Evolutionary conservation across 2,888 invertebrate genomes (phyloP).

Genomic region (Capitulum mitella): DNA sequence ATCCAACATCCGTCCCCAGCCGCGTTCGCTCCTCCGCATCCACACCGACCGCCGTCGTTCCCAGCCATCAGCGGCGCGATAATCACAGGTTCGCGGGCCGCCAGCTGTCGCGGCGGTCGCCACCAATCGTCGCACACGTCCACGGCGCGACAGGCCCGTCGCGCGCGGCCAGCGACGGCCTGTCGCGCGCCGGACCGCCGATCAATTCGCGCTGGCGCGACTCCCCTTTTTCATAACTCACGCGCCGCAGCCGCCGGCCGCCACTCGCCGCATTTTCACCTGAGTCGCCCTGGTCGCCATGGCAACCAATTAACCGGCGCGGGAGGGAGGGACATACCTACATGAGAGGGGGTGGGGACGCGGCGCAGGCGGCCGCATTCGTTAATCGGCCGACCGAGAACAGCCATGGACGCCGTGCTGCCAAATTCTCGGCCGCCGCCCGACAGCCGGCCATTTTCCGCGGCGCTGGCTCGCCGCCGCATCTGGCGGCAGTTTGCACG

Average conservation of each 20-base stretch:
- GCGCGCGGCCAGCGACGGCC: background rate
- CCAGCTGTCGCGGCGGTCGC: background rate
- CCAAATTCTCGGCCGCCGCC: background rate
- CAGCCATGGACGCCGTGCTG: background rate
- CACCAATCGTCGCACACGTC: background rate
- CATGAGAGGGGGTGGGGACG: background rate
- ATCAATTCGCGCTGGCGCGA: background rate
- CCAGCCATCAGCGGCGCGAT: too few species aligned
- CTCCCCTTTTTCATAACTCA: background rate
- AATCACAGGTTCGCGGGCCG: too few species aligned
- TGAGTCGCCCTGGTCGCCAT: background rate
- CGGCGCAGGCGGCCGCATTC: background rate
- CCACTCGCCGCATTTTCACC: conserved; percentile 11
- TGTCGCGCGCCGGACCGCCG: background rate
- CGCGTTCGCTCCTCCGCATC: too few species aligned
- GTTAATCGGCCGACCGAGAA: background rate
- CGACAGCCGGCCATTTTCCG: background rate
- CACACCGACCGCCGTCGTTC: too few species aligned
- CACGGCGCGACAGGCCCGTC: background rate
- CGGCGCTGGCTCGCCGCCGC: background rate
- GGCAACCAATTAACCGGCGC: conserved; percentile 7
- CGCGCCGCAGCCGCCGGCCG: background rate
- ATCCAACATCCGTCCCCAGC: too few species aligned
- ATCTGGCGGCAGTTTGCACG: background rate
- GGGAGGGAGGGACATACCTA: conserved; percentile 10